Base-by-base conservation (phyloP, 2,113 vertebrate species). In the Lasiurus cinereus region DNA sequence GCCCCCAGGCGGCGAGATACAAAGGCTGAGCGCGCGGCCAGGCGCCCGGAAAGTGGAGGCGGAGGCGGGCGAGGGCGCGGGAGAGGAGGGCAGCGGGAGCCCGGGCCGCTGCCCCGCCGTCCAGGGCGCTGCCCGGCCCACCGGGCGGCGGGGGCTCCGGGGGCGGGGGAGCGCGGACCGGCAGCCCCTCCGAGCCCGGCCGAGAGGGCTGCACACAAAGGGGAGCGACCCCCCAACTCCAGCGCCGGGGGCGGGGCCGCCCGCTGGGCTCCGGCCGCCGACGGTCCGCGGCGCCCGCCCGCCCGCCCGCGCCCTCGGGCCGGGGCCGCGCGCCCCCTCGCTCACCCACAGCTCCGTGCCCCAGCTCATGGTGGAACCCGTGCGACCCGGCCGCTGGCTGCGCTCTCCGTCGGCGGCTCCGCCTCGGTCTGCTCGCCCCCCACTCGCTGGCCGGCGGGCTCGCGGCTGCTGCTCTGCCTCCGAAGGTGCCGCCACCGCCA, bases 321-420 rank as follows among this genome's bases (percentile, higher is more conserved):
- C 22, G 39, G 80, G 77, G 70, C 22, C 70, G 43, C 13, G 39
- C 46, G 16, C 52, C 52, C 52, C 12, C 74, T 62, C 31, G 77
- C 98, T 98, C 97, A 98, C 98, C 98, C 98, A 98, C 70, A 98
- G 98, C 97, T 98, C 98, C 70, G 98, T 98, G 97, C 98, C 98
- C 98, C 98, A 98, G 97, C 98, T 98, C 98, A 98, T 98, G 97
- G 98, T 96, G 97, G 96, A 96, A 96, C 92, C 62, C 13, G 90
- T 87, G 92, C 95, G 70, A 56, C 24, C 36, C 89, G n/a, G 77
- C 96, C 22, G 39, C 39, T 39, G 39, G 39, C 39, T 39, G 39
- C 87, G 73, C 82, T 46, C 66, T 86, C 92, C 21, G 82, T 79
- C 92, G 12, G 12, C 50, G 54, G 93, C 79, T 43, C 29, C 10